Evolutionary conservation across 2,797 vertebrate species (phyloP), one percentile per base, ranked within the genome.

Genomic region (Crenuchus spilurus): DNA sequence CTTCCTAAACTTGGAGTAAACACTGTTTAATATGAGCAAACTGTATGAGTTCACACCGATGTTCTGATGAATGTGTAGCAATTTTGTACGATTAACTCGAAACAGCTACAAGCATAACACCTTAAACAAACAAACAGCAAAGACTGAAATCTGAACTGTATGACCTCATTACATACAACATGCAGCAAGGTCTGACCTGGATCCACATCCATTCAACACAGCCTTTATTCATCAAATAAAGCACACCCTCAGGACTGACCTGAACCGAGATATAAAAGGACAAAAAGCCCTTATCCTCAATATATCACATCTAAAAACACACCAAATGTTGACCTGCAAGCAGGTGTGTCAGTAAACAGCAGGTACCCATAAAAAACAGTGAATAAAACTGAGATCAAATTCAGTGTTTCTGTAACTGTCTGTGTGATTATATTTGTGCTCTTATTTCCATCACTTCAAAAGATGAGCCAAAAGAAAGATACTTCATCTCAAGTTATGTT

Each of bases 191-290:
- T 16, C 22, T 33, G 48, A 22, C 66, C 31, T 1, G 3, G 13
- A 46, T 37, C 46, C 37, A 37, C 42, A 58, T 35, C 65, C 73
- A 42, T 28, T 44, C 10, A 62, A 18, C 37, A 55, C 39, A 33
- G 7, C 14, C 11, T 39, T 42, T 51, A 35, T 69, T 75, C 18
- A 60, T 74, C 72, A 74, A 39, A 41, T 39, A 31, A 60, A 67
- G 37, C 24, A 51, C 54, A 30, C 63, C 41, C 54, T 2, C n/a
- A 74, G 44, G 63, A 51, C 31, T 22, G 0, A 37, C 16, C 51
- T 3, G 2, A 6, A 18, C n/a, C 2, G 0, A 3, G 51, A 11
- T 41, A 61, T 41, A n/a, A 37, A 20, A 7, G 31, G 11, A 46
- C 55, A 55, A 51, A 16, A n/a, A 9, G 14, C 16, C 7, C 63